Evolutionary conservation across 2,888 invertebrate genomes (phyloP), one percentile per base, ranked within the genome.

Genomic region (Nemoura dubitans): DNA sequence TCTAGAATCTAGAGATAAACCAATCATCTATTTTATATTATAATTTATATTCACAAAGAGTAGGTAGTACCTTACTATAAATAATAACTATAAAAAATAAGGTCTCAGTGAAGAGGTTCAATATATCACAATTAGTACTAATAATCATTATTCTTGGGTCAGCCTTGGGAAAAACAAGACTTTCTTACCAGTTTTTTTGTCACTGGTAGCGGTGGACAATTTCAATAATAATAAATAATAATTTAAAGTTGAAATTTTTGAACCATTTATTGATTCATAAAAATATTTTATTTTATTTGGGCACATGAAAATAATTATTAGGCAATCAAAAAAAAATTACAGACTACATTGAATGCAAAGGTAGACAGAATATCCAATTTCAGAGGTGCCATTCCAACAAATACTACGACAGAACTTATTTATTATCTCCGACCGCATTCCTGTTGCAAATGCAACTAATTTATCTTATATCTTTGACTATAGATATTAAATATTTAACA

Each of bases 31-130:
- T 7, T 78, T 29, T 81, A 81, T 5, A n/a, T 27, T 81, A 29
- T 81, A 81, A n/a, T 10, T 21, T 59, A 59, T 59, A 59, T 59
- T 21, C 59, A 59, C 21, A 21, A 29, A 81, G 29, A 28, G 30
- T 30, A 29, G 81, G 81, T 29, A 29, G 28, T 81, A 30, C 27
- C 30, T 80, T n/a, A 28, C 28, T 81, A 81, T 81, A 81, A 30
- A 30, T 29, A 81, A 81, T 81, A 30, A 81, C 81, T 81, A 81
- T 81, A 81, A 30, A 81, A 78, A 28, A 78, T 78, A 78, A 78
- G 28, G n/a, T 81, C n/a, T 81, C 59, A 59, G 59, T 59, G 21
- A 59, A 59, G 59, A 59, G 59, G 59, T 59, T 59, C 21, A 59
- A 10, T 59, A 59, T 59, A 59, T 59, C 59, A 59, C 59, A 59